Percentiles rank a stretch among this genome's conserved stretches.
These are phyloP conservation scores for Apodemia duryi DNA, from an alignment of 2,888 invertebrate genomes.

Conservation along the genomic window DNA sequence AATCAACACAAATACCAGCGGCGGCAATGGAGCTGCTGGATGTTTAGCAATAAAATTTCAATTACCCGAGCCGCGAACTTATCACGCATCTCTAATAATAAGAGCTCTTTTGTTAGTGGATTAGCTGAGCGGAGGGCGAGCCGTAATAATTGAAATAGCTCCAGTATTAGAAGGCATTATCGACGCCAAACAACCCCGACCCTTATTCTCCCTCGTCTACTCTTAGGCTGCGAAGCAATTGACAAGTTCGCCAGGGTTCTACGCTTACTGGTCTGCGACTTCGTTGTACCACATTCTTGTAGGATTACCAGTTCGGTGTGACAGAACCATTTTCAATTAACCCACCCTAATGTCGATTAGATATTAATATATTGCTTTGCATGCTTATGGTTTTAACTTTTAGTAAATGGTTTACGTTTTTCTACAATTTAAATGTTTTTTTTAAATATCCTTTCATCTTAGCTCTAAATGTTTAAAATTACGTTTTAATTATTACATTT, in stretches of 20 bases:
- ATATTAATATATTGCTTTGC: constrained; percentile 40
- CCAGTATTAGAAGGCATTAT: constrained; percentile 40
- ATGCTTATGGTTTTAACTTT: constrained; percentile 17
- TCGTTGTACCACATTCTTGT: constrained; percentile 36
- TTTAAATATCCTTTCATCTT: not conserved
- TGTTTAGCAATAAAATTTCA: constrained; percentile 38
- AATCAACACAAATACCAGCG: not conserved
- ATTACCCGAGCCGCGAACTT: constrained; percentile 32
- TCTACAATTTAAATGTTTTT: not conserved
- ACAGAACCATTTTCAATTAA: constrained; percentile 40
- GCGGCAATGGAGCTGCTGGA: not conserved
- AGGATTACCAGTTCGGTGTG: constrained; percentile 40
- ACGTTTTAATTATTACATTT: no score
- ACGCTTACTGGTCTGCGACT: constrained; percentile 25
- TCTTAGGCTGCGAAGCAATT: constrained; percentile 17
- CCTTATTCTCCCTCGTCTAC: not conserved
- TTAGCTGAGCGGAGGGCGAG: constrained; percentile 35
- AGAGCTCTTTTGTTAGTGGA: constrained; percentile 39
- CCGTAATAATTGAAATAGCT: constrained; percentile 50
- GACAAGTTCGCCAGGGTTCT: constrained; percentile 23
- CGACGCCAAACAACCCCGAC: not conserved
- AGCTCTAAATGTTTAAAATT: no score
- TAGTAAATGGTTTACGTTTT: not conserved
- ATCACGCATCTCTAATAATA: constrained; percentile 36
- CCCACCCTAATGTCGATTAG: constrained; percentile 35